Percentiles rank a stretch among this genome's conserved stretches.
phyloP scores from a whole-genome alignment of 1,140 invertebrate genomes.

The Manduca sexta region DNA sequence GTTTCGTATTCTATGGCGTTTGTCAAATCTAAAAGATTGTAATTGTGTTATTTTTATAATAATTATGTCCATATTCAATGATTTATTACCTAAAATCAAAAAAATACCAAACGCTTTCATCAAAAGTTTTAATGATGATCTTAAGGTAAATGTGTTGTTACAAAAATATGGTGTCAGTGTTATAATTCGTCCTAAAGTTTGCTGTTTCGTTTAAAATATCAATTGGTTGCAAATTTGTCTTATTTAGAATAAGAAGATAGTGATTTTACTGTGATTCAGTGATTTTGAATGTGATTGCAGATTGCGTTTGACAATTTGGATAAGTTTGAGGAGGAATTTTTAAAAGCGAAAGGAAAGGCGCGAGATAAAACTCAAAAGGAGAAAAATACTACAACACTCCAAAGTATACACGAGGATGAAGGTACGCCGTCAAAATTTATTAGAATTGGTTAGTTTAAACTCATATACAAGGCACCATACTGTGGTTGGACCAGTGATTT shows the following conservation, averaged over 20 bases:
- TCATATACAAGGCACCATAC: no score
- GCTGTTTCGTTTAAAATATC: no score
- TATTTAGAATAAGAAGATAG: not conserved
- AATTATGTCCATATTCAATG: conserved; percentile 65
- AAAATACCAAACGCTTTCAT: conserved; percentile 41
- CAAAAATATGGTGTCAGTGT: conserved; percentile 5
- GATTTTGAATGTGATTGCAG: conserved; percentile 31
- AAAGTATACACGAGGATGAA: conserved; percentile 56
- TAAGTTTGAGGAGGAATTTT: conserved; percentile 52
- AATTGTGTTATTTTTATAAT: conserved; percentile 34
- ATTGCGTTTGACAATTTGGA: conserved; percentile 39
- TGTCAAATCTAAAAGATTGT: conserved; percentile 49
- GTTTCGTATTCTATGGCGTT: conserved; percentile 52
- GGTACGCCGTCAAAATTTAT: conserved; percentile 22
- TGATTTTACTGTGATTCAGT: conserved; percentile 10
- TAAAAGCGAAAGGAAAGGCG: conserved; percentile 29
- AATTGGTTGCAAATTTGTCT: not conserved
- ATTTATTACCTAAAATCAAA: conserved; percentile 49
- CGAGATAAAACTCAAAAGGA: conserved; percentile 44
- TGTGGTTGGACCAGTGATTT: no score
- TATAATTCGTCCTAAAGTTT: not conserved
- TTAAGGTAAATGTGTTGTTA: conserved; percentile 40
- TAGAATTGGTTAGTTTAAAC: no score
- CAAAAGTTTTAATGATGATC: conserved; percentile 46
- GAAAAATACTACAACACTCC: conserved; percentile 39